Conservation (phyloP, 2,113 vertebrate genomes). For the Dipodomys stephensi region DNA sequence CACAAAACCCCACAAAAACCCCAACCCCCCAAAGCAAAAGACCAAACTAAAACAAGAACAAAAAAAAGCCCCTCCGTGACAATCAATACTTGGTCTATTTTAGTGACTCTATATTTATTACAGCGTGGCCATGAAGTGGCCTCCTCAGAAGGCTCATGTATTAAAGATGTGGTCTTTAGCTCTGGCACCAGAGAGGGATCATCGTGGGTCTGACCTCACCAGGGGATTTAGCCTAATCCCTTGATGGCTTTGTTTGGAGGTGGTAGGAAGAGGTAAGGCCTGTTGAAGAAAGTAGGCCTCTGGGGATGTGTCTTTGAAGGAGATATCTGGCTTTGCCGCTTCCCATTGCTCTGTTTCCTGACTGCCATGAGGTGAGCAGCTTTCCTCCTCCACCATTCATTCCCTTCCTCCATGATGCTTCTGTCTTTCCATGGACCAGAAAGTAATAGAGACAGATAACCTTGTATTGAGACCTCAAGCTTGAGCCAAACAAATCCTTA, state of each 20-base stretch:
- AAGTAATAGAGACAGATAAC: background rate
- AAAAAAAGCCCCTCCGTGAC: background rate
- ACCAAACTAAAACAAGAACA: no score
- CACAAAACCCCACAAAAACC: no score
- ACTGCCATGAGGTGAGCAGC: background rate
- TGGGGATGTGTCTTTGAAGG: background rate
- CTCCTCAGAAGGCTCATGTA: background rate
- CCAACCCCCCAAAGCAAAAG: no score
- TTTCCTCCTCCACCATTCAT: background rate
- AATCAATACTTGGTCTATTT: background rate
- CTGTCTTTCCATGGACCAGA: background rate
- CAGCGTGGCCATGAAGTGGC: background rate
- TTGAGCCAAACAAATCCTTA: background rate
- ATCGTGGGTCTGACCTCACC: background rate
- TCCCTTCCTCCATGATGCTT: background rate
- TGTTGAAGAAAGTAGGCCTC: background rate
- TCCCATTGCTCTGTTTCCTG: background rate
- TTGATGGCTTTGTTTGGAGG: background rate
- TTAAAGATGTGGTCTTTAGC: background rate
- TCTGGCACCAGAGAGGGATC: background rate
- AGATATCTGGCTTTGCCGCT: background rate
- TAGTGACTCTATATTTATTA: background rate
- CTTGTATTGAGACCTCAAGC: background rate
- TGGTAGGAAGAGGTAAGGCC: no score
- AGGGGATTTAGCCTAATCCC: background rate